These are phyloP conservation scores for Trissolcus basalis DNA, from an alignment of 1,140 invertebrate species.

Conservation along the genomic window DNA sequence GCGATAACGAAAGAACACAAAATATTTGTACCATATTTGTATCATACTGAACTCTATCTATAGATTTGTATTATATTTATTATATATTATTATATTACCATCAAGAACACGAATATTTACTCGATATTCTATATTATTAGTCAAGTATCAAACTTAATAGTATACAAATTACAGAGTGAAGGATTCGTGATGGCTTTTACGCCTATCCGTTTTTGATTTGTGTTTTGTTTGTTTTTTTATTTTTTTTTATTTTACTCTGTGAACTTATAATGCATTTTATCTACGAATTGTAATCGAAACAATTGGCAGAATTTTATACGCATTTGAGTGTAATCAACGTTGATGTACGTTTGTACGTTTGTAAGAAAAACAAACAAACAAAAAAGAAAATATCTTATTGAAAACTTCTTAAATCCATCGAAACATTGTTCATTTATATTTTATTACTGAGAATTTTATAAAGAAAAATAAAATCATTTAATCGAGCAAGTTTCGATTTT, in stretches of 20 bases:
- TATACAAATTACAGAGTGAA: conserved; percentile 68
- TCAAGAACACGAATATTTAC: conserved; percentile 72
- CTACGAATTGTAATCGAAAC: conserved; percentile 57
- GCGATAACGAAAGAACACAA: conserved; percentile 53
- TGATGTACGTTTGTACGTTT: conserved; percentile 54
- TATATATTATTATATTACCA: conserved; percentile 73
- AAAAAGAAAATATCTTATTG: conserved; percentile 25
- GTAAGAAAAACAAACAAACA: conserved; percentile 34
- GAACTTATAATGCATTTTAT: conserved; percentile 63
- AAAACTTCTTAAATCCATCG: not conserved
- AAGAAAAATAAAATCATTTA: no score
- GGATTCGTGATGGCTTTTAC: conserved; percentile 22
- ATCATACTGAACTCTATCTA: conserved; percentile 74
- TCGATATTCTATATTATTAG: conserved; percentile 75
- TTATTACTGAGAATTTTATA: conserved; percentile 23
- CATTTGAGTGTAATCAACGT: conserved; percentile 62
- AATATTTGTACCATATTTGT: conserved; percentile 75
- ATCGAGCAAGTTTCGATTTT: not conserved
- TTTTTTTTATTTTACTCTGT: conserved; percentile 60
- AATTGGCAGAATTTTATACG: conserved; percentile 53
- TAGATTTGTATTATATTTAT: conserved; percentile 77
- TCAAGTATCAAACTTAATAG: conserved; percentile 75
- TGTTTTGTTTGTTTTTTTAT: conserved; percentile 33
- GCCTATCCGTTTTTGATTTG: not conserved
- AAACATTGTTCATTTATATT: conserved; percentile 26